These are phyloP conservation scores for Apamea anceps DNA, from an alignment of 2,888 invertebrate species.

Conservation along the genomic window DNA sequence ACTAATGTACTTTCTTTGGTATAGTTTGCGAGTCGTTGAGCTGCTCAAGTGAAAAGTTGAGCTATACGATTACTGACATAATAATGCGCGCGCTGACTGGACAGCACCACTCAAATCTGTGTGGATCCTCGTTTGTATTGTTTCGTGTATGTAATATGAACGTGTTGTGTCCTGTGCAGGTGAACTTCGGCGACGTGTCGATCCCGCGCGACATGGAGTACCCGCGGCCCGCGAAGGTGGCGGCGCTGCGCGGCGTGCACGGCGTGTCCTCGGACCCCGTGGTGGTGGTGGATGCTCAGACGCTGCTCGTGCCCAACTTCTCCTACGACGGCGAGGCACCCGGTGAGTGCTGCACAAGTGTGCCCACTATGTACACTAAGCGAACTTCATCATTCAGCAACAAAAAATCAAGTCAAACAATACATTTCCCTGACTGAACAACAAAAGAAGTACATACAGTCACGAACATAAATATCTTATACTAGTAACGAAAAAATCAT, in stretches of 20 bases:
- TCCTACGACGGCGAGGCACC: constrained; percentile 98
- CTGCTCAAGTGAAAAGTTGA: background rate
- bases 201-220: constrained; percentile 94
- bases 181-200: constrained; percentile 96
- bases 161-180: constrained; percentile 88
- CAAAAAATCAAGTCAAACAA: background rate
- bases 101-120: background rate
- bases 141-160: background rate
- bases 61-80: background rate
- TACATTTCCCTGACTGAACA: background rate
- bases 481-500: background rate
- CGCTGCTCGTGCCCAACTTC: constrained; percentile 96
- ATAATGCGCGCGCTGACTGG: background rate
- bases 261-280: constrained; percentile 96
- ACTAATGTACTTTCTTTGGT: background rate
- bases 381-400: background rate
- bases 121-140: background rate
- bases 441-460: background rate
- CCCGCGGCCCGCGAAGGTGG: constrained; percentile 95
- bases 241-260: constrained; percentile 94
- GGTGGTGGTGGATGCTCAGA: constrained; percentile 98
- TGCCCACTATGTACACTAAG: background rate
- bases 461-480: background rate
- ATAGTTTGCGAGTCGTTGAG: background rate
- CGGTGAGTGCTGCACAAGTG: constrained; percentile 89